phyloP scores from a whole-genome alignment of 2,113 vertebrate species.

The Erinaceus europaeus region DNA sequence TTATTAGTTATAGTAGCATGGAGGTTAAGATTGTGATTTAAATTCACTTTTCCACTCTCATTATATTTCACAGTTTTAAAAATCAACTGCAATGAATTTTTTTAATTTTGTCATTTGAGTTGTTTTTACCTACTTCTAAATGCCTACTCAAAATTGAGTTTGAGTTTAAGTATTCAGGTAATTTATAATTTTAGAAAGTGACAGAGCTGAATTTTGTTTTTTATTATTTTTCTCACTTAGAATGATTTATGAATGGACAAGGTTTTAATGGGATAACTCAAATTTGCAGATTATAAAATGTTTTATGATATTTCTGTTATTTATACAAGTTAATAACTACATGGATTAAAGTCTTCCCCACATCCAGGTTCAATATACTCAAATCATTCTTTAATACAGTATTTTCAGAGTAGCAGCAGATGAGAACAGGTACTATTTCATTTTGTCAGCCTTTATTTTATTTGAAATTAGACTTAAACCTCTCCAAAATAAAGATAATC shows the following conservation, averaged over 20 bases:
- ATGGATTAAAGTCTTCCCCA: not conserved
- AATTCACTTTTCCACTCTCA: fast-evolving
- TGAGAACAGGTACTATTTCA: not conserved
- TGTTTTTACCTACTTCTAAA: not conserved
- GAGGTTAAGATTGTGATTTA: not conserved
- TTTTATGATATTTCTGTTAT: not conserved
- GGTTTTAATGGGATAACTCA: too few relatives aligned
- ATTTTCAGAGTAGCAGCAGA: not conserved
- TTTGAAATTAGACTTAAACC: not conserved
- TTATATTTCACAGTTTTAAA: not conserved
- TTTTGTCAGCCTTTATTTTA: not conserved
- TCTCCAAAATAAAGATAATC: not conserved
- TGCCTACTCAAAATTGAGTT: not conserved
- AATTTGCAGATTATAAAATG: not conserved
- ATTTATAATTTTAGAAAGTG: not conserved
- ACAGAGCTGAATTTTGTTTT: not conserved
- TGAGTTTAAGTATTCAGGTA: not conserved
- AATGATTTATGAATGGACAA: not conserved
- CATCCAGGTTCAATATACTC: not conserved
- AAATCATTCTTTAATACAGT: not conserved
- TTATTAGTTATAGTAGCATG: not conserved
- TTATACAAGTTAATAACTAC: not conserved
- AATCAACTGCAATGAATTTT: not conserved
- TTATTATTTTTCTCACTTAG: not conserved
- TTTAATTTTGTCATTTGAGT: not conserved